phyloP scores from a whole-genome alignment of 2,113 vertebrate species.

The Cryptotis parvus region DNA sequence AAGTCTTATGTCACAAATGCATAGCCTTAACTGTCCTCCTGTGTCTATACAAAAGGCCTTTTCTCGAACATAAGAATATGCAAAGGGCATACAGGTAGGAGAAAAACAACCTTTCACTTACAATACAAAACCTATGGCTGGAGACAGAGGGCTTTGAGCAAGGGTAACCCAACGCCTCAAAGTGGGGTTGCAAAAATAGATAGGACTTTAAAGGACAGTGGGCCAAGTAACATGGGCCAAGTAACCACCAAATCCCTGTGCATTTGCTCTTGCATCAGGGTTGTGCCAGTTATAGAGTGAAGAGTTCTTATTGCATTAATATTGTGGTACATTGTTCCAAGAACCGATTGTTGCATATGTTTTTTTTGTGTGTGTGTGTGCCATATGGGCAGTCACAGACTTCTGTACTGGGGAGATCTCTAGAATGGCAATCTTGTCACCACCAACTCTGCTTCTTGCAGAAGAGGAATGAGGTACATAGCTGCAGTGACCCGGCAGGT shows the following conservation, averaged over 20 bases:
- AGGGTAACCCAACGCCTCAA: too few relatives aligned
- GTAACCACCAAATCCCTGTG: neutral
- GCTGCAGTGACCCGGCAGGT: too few relatives aligned
- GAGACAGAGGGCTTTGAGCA: too few relatives aligned
- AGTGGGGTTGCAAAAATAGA: neutral
- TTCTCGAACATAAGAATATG: too few relatives aligned
- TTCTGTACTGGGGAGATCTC: neutral
- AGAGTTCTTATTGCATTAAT: neutral
- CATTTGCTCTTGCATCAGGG: neutral
- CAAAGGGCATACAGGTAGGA: too few relatives aligned
- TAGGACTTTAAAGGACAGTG: neutral
- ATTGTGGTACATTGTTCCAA: neutral
- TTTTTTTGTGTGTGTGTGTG: neutral
- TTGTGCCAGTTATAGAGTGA: too few relatives aligned
- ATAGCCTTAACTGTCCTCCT: too few relatives aligned
- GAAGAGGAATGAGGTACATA: neutral
- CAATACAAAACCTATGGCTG: too few relatives aligned
- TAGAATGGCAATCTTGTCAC: neutral
- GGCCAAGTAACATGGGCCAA: neutral
- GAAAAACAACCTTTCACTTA: too few relatives aligned
- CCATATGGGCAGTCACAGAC: neutral
- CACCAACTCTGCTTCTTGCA: neutral
- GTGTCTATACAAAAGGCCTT: too few relatives aligned
- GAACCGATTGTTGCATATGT: neutral
- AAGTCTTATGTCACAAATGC: too few relatives aligned